Evolutionary conservation across 1,140 invertebrate species (phyloP).

Genomic region (Mamestra configurata): DNA sequence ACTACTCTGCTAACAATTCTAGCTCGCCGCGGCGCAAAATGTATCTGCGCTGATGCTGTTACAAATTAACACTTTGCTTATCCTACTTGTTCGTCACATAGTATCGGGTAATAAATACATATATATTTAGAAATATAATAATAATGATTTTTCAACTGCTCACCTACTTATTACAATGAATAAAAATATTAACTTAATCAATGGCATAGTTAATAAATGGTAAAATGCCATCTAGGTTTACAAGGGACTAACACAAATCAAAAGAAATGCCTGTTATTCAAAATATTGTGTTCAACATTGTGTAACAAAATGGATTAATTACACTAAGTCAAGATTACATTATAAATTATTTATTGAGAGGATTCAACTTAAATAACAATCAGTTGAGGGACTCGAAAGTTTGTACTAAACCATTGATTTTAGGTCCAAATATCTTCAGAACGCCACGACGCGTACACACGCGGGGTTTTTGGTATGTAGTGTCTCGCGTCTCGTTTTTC

Average conservation of each 20-base stretch:
- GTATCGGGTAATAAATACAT: slow-evolving; percentile 11
- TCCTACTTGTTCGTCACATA: slow-evolving; percentile 37
- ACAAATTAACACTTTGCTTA: slow-evolving; percentile 35
- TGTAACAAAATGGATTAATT: slow-evolving; percentile 41
- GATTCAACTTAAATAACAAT: slow-evolving; percentile 34
- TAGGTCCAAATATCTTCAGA: slow-evolving; percentile 22
- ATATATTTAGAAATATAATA: background rate
- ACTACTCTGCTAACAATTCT: background rate
- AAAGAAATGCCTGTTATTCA: slow-evolving; percentile 44
- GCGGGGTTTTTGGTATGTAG: slow-evolving; percentile 6
- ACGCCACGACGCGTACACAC: background rate
- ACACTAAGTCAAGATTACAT: slow-evolving; percentile 42
- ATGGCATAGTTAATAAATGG: slow-evolving; percentile 37
- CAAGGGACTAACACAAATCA: slow-evolving; percentile 27
- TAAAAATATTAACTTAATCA: slow-evolving; percentile 24
- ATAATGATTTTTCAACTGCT: slow-evolving; percentile 40
- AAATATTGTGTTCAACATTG: slow-evolving; percentile 12
- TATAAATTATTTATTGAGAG: slow-evolving; percentile 39
- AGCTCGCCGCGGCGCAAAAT: background rate
- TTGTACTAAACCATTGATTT: slow-evolving; percentile 45
- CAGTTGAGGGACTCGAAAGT: slow-evolving; percentile 26
- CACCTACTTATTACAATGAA: slow-evolving; percentile 36
- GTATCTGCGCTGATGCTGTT: background rate
- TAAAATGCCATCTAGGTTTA: slow-evolving; percentile 18
- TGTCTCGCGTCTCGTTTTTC: background rate